These are phyloP conservation scores for Candoia aspera DNA, from an alignment of 2,113 vertebrate species.

Conservation along the genomic window DNA sequence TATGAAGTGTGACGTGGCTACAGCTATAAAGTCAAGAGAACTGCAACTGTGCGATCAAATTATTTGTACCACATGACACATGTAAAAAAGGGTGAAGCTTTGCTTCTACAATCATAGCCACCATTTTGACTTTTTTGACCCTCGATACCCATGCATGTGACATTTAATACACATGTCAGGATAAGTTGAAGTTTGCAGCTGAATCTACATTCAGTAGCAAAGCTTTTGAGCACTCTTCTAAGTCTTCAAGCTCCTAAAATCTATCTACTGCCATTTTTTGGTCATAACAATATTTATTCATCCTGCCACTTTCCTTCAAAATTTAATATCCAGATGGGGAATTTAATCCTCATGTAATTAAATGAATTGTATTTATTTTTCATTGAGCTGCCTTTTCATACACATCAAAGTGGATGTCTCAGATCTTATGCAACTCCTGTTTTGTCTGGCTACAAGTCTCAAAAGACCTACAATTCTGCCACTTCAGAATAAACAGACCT, in stretches of 20 bases:
- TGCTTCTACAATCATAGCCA: neutral
- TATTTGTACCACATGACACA: neutral
- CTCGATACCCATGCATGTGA: neutral
- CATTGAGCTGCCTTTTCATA: neutral
- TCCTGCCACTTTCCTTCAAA: neutral
- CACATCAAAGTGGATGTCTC: fast-evolving
- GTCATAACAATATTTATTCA: conserved; percentile 31
- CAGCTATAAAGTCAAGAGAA: neutral
- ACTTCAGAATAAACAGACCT: conserved; percentile 16
- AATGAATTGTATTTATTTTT: conserved; percentile 25
- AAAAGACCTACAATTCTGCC: neutral
- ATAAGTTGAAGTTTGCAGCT: neutral
- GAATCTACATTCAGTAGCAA: neutral
- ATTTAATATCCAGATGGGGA: conserved; percentile 28
- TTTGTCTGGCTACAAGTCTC: neutral
- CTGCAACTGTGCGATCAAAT: neutral
- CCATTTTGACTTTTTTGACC: neutral
- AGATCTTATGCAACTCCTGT: neutral
- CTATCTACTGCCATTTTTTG: conserved; percentile 30
- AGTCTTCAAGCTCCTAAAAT: conserved; percentile 47
- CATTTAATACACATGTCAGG: neutral
- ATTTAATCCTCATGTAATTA: neutral
- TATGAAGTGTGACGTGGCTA: neutral
- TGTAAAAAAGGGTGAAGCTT: neutral
- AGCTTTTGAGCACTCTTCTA: neutral